Conservation (phyloP, 1,140 invertebrate genomes). For the Colletes gigas region DNA sequence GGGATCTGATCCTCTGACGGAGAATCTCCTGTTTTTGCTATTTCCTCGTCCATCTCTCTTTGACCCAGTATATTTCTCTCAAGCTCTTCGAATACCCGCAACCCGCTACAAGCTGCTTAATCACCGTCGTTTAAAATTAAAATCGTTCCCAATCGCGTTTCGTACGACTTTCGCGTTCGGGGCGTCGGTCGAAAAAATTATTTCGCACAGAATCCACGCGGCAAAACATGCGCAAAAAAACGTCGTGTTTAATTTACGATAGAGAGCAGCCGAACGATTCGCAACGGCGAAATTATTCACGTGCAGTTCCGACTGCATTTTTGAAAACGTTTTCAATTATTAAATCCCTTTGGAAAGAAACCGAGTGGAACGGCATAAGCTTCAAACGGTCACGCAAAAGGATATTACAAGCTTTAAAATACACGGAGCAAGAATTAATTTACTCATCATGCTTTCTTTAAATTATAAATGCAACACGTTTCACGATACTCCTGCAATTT, state of each 20-base stretch:
- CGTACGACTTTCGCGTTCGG: background rate
- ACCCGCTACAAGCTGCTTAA: background rate
- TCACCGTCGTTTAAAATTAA: background rate
- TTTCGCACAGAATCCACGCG: too few species aligned
- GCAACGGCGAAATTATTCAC: background rate
- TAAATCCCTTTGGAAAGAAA: background rate
- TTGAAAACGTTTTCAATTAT: background rate
- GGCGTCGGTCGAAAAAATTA: too few species aligned
- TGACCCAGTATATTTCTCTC: too few species aligned
- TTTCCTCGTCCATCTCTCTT: background rate
- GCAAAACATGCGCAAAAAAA: too few species aligned
- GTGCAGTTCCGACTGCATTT: background rate
- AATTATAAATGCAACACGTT: background rate
- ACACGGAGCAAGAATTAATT: conserved; percentile 1
- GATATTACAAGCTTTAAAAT: conserved; percentile 6
- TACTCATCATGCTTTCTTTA: background rate
- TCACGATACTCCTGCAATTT: background rate
- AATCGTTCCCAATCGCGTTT: background rate
- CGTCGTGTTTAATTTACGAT: background rate
- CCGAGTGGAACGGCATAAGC: background rate
- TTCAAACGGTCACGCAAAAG: background rate
- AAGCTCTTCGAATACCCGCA: background rate
- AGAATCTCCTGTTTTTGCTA: conserved; percentile 2
- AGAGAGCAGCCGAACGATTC: background rate
- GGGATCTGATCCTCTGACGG: conserved; percentile 29